Evolutionary conservation across 2,888 invertebrate genomes (phyloP), one percentile per base, ranked within the genome.

Genomic region (Kryphioiulus occultus): DNA sequence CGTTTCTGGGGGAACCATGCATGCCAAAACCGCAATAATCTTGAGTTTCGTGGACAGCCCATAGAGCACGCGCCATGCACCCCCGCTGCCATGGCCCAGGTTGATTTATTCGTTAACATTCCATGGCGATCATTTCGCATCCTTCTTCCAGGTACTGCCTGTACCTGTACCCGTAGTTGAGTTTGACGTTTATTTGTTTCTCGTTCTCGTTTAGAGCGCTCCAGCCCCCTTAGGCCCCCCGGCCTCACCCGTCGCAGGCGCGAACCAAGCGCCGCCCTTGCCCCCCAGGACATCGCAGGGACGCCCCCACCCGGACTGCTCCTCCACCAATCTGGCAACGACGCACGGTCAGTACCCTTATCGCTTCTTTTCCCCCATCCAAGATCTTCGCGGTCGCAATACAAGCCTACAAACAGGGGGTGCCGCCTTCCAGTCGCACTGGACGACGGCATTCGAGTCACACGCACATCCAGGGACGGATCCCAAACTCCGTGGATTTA

Each of bases 221-320:
- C 53, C 53, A 53, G 53, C 53, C 53, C 53, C 53, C 53, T n/a
- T 53, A 53, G 53, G 53, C 7, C 53, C 53, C 53, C 53, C 53
- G 53, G 53, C 53, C 53, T 53, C 53, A 12, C n/a, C 53, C n/a
- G n/a, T 53, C 53, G n/a, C 53, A 47, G 47, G 9, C 47, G 47
- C 47, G 10, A 47, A 10, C n/a, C 19, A 53, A 53, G 53, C 53
- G 53, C 53, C 53, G 53, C 53, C 53, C 53, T 53, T 53, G 53
- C 53, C 53, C 53, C 53, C 53, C 53, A 53, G 53, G 53, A 53
- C 53, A 53, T 53, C 53, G 53, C 53, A 53, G 53, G 53, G 53
- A 53, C 53, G 53, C 53, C 53, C 53, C 17, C 53, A 53, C 53
- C 53, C 53, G 53, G 53, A 53, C 53, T 53, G 12, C 12, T 1